Evolutionary conservation across 2,113 vertebrate genomes (phyloP).

Genomic region (Vombatus ursinus): DNA sequence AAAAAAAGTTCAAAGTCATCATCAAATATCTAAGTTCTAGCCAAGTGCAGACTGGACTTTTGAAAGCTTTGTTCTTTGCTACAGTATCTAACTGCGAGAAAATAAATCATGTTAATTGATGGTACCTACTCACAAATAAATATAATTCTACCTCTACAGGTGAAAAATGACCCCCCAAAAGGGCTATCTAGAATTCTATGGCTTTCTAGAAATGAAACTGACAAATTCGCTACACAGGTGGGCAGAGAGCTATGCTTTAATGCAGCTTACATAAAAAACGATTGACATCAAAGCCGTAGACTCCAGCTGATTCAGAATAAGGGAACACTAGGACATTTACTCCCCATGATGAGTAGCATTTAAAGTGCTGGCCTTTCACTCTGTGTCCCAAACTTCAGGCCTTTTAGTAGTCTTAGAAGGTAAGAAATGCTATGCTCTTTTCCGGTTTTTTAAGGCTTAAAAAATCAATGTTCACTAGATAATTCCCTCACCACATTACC

Average conservation of each 20-base stretch:
- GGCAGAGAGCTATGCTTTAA: not conserved
- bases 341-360: slow-evolving; percentile 10
- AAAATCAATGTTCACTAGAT: not conserved
- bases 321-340: not conserved
- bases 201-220: not conserved
- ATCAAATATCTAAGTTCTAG: not conserved
- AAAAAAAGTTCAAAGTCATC: not conserved
- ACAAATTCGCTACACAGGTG: not conserved
- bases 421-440: slow-evolving; percentile 11
- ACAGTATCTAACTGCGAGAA: not conserved
- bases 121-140: not conserved
- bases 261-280: not conserved
- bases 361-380: not conserved
- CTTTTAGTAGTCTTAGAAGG: not conserved
- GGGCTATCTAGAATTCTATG: not conserved
- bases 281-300: not conserved
- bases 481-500: not conserved
- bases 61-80: not conserved
- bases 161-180: not conserved
- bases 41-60: not conserved
- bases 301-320: slow-evolving; percentile 16
- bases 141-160: not conserved
- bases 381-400: not conserved
- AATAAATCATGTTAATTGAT: not conserved
- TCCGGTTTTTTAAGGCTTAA: slow-evolving; percentile 12